Base-by-base conservation (phyloP, 2,113 vertebrate species). In the Neoarius graeffei region DNA sequence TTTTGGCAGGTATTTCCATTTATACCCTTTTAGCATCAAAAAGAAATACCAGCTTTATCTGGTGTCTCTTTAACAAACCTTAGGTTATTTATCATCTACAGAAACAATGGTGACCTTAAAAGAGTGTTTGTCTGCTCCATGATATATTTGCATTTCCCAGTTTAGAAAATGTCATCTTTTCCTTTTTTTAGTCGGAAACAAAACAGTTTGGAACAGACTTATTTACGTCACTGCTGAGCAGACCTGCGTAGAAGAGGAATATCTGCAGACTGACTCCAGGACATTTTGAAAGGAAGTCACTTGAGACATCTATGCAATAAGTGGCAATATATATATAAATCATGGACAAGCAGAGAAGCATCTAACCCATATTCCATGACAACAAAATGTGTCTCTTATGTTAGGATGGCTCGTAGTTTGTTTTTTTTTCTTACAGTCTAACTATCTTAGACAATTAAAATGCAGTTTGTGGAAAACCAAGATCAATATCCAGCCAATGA, bases 1-100 rank as follows among this genome's bases (percentile, higher is more conserved):
- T 94, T 94, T 91, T 94, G 93, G 94, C 93, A 89, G 90, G 84
- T 90, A 85, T 86, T 77, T 91, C 84, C 4, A 59, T 85, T 88
- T 87, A 27, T 94, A 91, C 89, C 17, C 52, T 84, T 83, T 77
- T 54, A 67, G 52, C 71, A 60, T 57, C 23, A 86, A 69, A 80
- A 23, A 85, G 5, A 19, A 30, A 17, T 42, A 76, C 30, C 7
- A 57, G 62, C 48, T 27, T 77, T 57, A 7, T 79, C 8, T 56
- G n/a, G 19, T 56, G 14, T 59, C 30, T 30, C 27, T 67, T 57
- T 19, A 19, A 14, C 57, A 64, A 60, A 84, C 42, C 56, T 17
- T 25, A 59, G 52, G 4, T 64, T 52, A 73, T 73, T 87, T 27
- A 69, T 57, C 42, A 76, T 48, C 56, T 10, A 17, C 10, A 1